phyloP scores from a whole-genome alignment of 2,797 vertebrate species.

The Perodicticus potto region DNA sequence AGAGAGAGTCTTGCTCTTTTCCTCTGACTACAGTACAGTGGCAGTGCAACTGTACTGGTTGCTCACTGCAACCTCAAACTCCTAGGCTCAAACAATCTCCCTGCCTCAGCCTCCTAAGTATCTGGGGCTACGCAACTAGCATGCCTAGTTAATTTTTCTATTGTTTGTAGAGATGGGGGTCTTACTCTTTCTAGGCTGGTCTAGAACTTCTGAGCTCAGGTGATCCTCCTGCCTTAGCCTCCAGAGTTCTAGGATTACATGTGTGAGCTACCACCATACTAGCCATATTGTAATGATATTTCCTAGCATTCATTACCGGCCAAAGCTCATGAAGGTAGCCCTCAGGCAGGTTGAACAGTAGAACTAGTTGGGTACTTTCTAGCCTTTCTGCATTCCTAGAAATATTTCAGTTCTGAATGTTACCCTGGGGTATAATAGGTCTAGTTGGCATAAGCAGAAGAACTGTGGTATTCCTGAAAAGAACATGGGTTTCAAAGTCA shows the following conservation, averaged over 20 bases:
- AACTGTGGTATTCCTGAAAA: slow-evolving; percentile 19
- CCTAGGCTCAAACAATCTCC: background rate
- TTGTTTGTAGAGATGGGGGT: background rate
- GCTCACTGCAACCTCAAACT: background rate
- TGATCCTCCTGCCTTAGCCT: background rate
- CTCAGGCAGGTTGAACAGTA: slow-evolving; percentile 25
- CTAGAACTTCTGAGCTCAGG: background rate
- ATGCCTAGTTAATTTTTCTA: background rate
- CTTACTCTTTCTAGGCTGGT: background rate
- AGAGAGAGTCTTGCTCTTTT: too few species aligned
- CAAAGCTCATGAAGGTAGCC: slow-evolving; percentile 38
- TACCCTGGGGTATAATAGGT: background rate
- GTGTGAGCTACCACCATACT: background rate
- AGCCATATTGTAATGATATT: slow-evolving; percentile 44
- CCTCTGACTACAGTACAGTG: background rate
- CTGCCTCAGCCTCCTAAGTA: background rate
- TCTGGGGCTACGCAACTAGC: background rate
- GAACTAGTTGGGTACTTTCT: slow-evolving; percentile 51
- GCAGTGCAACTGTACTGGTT: too few species aligned
- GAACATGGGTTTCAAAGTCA: background rate
- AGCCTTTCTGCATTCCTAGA: slow-evolving; percentile 48
- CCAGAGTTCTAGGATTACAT: background rate
- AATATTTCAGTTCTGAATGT: slow-evolving; percentile 19
- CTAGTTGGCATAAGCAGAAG: background rate
- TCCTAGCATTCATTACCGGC: slow-evolving; percentile 52